Base-by-base conservation (phyloP, 2,888 invertebrate genomes). In the Cataglyphis albicans region DNA sequence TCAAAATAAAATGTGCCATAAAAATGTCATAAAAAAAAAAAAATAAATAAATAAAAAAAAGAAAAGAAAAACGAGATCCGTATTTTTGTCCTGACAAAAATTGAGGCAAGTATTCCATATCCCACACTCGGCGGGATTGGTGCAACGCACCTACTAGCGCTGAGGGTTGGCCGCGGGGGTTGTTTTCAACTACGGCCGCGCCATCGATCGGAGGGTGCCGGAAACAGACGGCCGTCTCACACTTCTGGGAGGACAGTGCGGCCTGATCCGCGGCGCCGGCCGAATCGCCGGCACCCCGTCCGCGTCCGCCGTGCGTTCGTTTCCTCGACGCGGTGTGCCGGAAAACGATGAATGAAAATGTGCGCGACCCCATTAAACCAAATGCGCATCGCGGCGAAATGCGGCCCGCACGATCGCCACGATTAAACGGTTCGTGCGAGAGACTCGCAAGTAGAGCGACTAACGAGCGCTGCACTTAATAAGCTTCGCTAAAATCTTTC, bases 201-300 rank as follows among this genome's bases (percentile, higher is more conserved):
- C 93, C 92, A 70, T 89, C 68, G 63, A 18, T 7, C 84, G 90
- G 90, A 84, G 44, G 81, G 68, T 86, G 82, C 73, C 6, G 38
- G 82, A 85, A 92, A 41, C 44, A 80, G 59, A 32, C 78, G 25
- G 32, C 85, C 84, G 29, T 70, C 67, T 64, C 64, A 76, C 82
- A 85, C 84, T 63, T 82, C 87, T 82, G 82, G 65, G 87, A 88
- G 89, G 91, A 89, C 93, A 93, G 93, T 93, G 92, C 92, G 93
- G 92, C 90, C 91, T 91, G 92, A 92, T 93, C 92, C 93, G 93
- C 93, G 92, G 91, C 86, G 89, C 90, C 90, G 92, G 91, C 86
- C 81, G 84, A 91, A 85, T 72, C 74, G 44, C 72, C 67, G 76
- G 74, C 68, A 73, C 72, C 61, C 55, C 55, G n/a, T 57, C 44